Evolutionary conservation across 2,888 invertebrate genomes (phyloP).

Genomic region (Diplazon laetatorius): DNA sequence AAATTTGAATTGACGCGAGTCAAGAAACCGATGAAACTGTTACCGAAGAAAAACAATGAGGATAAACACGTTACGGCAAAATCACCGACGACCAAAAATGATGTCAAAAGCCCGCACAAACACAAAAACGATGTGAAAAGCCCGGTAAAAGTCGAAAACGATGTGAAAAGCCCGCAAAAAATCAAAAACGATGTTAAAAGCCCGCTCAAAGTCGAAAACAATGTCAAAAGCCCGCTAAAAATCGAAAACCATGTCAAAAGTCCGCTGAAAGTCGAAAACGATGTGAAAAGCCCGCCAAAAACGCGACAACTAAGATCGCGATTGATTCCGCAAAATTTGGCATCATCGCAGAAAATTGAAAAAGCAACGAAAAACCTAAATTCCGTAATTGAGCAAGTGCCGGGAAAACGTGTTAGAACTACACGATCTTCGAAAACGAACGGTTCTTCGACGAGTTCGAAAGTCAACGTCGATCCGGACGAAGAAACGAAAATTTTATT

Average conservation of each 20-base stretch:
- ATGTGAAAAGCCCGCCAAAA: conserved; percentile 78
- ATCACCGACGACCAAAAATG: background rate
- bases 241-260: background rate
- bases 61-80: conserved; percentile 20
- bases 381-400: conserved; percentile 72
- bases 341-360: conserved; percentile 63
- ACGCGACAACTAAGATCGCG: conserved; percentile 78
- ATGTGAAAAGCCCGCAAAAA: background rate
- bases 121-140: background rate
- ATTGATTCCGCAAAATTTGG: conserved; percentile 82
- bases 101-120: background rate
- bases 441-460: conserved; percentile 29
- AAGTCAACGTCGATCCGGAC: conserved; percentile 14
- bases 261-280: background rate
- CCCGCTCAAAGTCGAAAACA: background rate
- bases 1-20: conserved; percentile 57
- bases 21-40: conserved; percentile 51
- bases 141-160: conserved; percentile 79
- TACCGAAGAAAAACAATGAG: conserved; percentile 39
- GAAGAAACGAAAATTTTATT: background rate
- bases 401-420: conserved; percentile 63
- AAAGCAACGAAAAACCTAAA: conserved; percentile 72
- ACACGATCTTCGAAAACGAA: conserved; percentile 69
- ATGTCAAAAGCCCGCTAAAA: background rate
- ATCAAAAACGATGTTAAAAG: background rate